Conservation (phyloP, 1,140 invertebrate species). For the Eurosta solidaginis region DNA sequence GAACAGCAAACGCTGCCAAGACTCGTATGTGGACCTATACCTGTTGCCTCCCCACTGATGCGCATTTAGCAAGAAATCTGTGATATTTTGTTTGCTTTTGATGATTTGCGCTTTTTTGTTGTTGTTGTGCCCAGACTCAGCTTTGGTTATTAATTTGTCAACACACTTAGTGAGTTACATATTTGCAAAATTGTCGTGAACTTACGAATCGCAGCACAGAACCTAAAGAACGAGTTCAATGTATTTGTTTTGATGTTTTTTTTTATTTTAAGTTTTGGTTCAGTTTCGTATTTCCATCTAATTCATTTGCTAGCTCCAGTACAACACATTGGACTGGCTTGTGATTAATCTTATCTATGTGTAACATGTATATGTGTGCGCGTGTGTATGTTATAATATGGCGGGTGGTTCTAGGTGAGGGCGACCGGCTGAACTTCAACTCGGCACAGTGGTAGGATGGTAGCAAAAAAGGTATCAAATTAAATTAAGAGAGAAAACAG, state of each 20-base stretch:
- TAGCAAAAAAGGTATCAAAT: too few species aligned
- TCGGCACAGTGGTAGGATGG: not conserved
- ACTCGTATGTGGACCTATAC: not conserved
- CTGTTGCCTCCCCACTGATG: not conserved
- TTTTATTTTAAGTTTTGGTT: not conserved
- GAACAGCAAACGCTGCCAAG: not conserved
- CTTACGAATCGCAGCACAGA: not conserved
- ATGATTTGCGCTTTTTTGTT: not conserved
- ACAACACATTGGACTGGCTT: not conserved
- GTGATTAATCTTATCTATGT: slow-evolving; percentile 14
- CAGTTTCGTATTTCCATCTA: slow-evolving; percentile 8
- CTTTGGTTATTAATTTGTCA: not conserved
- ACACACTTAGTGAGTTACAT: not conserved
- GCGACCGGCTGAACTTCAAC: not conserved
- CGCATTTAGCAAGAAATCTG: not conserved
- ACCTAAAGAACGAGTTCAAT: not conserved
- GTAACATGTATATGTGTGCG: not conserved
- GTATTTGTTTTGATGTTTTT: not conserved
- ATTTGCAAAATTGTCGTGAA: not conserved
- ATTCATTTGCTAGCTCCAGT: not conserved
- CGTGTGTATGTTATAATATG: not conserved
- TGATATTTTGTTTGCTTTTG: not conserved
- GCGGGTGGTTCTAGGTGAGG: not conserved
- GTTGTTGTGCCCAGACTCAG: not conserved
- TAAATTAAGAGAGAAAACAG: too few species aligned